Evolutionary conservation across 2,888 invertebrate genomes (phyloP).

Genomic region (Oconnorella tubifera): DNA sequence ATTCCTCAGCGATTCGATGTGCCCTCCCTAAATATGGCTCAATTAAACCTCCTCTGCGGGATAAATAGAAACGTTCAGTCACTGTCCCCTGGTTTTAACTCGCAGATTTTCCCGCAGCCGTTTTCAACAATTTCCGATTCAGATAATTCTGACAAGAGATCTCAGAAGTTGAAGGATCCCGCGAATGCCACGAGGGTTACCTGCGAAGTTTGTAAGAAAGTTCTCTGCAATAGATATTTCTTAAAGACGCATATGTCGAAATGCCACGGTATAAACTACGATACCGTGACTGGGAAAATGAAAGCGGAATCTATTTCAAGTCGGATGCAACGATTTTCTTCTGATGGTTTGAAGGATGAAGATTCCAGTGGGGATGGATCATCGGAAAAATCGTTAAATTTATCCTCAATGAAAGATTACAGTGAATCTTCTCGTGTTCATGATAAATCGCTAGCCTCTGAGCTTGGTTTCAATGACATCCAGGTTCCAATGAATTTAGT

Average conservation of each 20-base stretch:
- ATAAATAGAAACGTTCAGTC: not conserved
- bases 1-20: not conserved
- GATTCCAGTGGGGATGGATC: too few relatives aligned
- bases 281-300: slow-evolving; percentile 19
- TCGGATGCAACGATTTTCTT: not conserved
- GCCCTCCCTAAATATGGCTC: slow-evolving; percentile 4
- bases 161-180: slow-evolving; percentile 48
- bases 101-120: not conserved
- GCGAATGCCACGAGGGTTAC: slow-evolving; percentile 47
- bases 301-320: too few relatives aligned
- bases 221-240: slow-evolving; percentile 56
- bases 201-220: slow-evolving; percentile 55
- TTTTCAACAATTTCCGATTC: not conserved
- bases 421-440: too few relatives aligned
- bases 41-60: slow-evolving; percentile 2
- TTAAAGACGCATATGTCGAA: slow-evolving; percentile 55
- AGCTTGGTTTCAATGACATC: not conserved
- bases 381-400: too few relatives aligned
- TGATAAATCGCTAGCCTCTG: too few relatives aligned
- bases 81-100: not conserved
- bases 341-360: not conserved
- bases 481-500: not conserved
- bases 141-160: slow-evolving; percentile 4
- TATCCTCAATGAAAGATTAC: too few relatives aligned
- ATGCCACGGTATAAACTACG: slow-evolving; percentile 49